phyloP scores from a whole-genome alignment of 2,888 invertebrate species.

The Galerucella pusilla region DNA sequence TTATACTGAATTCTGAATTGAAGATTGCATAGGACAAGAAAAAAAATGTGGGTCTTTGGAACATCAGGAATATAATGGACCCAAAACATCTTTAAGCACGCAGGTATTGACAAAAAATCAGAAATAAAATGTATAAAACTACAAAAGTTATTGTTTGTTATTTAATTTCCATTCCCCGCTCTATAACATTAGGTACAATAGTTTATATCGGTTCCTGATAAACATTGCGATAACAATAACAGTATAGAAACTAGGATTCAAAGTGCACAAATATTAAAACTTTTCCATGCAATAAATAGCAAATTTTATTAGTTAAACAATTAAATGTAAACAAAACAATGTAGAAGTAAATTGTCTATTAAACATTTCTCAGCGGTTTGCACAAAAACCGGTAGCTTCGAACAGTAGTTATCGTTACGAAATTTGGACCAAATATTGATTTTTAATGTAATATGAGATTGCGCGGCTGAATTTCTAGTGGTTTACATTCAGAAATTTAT shows the following conservation, averaged over 20 bases:
- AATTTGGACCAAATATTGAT: slow-evolving; percentile 22
- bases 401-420: not conserved
- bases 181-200: too few species aligned
- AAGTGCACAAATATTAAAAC: not conserved
- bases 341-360: not conserved
- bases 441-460: slow-evolving; percentile 16
- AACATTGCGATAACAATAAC: not conserved
- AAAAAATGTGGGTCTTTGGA: too few species aligned
- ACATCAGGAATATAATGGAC: too few species aligned
- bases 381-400: slow-evolving; percentile 4
- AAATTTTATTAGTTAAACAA: not conserved
- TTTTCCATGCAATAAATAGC: not conserved
- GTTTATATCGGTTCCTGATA: not conserved
- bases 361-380: not conserved
- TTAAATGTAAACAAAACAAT: not conserved
- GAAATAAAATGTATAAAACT: too few species aligned
- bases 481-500: not conserved
- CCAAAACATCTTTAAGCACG: too few species aligned
- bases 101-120: too few species aligned
- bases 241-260: not conserved
- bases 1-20: too few species aligned
- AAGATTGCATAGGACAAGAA: too few species aligned
- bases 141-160: too few species aligned
- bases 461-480: slow-evolving; percentile 10
- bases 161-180: too few species aligned